These are phyloP conservation scores for Calosoma granatense DNA, from an alignment of 1,140 invertebrate genomes.

Conservation along the genomic window DNA sequence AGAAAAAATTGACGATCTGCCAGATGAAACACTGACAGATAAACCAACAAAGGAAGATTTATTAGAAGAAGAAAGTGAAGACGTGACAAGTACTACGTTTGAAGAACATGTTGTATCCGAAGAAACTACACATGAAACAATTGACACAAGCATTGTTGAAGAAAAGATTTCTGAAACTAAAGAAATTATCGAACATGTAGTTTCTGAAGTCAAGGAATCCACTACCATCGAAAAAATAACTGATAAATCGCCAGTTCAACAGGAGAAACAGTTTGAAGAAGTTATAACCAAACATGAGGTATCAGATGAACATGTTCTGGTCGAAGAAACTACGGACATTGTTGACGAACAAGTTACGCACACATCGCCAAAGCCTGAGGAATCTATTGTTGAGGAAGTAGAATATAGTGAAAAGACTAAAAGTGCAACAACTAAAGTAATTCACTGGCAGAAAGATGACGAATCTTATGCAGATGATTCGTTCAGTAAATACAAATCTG, in stretches of 20 bases:
- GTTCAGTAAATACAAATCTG: constrained; percentile 11
- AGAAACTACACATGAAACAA: too few relatives aligned
- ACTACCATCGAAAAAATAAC: too few relatives aligned
- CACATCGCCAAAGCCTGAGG: constrained; percentile 43
- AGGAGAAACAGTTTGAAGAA: too few relatives aligned
- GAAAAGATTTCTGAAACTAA: constrained; percentile 33
- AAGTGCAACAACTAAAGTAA: constrained; percentile 24
- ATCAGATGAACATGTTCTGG: too few relatives aligned
- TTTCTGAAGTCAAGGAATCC: constrained; percentile 65
- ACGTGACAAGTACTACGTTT: too few relatives aligned
- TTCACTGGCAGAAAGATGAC: constrained; percentile 23
- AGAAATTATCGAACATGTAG: constrained; percentile 50
- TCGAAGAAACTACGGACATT: too few relatives aligned
- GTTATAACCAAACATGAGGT: too few relatives aligned
- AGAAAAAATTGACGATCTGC: too few relatives aligned
- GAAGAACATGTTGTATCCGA: too few relatives aligned
- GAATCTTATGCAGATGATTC: constrained; percentile 22
- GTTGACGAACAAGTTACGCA: constrained; percentile 39
- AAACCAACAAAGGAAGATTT: constrained; percentile 17
- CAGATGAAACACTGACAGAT: constrained; percentile 19
- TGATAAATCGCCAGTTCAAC: too few relatives aligned
- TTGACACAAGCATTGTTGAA: too few relatives aligned
- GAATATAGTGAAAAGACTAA: constrained; percentile 28
- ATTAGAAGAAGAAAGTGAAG: too few relatives aligned
- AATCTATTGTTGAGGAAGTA: constrained; percentile 15